phyloP scores from a whole-genome alignment of 2,113 vertebrate species.

The Clupea harengus region DNA sequence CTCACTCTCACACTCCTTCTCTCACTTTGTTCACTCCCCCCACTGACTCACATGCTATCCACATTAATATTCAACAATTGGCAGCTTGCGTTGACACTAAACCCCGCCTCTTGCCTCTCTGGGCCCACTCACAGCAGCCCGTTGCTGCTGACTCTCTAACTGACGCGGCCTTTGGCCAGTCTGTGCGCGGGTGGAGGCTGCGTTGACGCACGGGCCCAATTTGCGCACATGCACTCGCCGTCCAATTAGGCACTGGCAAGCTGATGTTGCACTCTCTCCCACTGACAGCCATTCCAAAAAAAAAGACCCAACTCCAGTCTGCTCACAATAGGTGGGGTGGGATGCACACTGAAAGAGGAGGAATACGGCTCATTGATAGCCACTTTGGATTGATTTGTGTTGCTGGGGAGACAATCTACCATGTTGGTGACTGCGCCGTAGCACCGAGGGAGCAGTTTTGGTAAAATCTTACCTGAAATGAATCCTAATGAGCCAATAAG shows the following conservation, averaged over 20 bases:
- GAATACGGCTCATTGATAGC: neutral
- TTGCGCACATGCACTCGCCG: slow-evolving; percentile 27
- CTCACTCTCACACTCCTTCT: slow-evolving; percentile 20
- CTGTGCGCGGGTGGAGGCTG: slow-evolving; percentile 45
- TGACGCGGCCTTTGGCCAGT: slow-evolving; percentile 41
- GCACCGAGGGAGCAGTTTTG: neutral
- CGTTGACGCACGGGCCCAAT: slow-evolving; percentile 37
- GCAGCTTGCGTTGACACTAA: slow-evolving; percentile 32
- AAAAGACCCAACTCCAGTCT: neutral
- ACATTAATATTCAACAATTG: slow-evolving; percentile 34
- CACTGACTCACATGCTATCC: slow-evolving; percentile 35
- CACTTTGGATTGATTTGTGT: neutral
- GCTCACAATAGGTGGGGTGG: neutral
- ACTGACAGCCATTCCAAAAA: neutral
- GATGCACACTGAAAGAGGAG: neutral
- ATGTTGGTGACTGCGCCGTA: neutral
- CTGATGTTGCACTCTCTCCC: slow-evolving; percentile 19
- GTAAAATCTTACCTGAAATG: neutral
- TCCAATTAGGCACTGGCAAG: slow-evolving; percentile 24
- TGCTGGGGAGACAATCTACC: neutral
- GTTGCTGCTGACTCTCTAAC: slow-evolving; percentile 20
- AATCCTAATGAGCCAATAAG: neutral
- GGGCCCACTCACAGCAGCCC: neutral
- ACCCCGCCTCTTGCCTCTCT: slow-evolving; percentile 26
- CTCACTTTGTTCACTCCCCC: slow-evolving; percentile 30